Evolutionary conservation across 2,797 vertebrate species (phyloP).

Genomic region (Leptoclinus maculatus): DNA sequence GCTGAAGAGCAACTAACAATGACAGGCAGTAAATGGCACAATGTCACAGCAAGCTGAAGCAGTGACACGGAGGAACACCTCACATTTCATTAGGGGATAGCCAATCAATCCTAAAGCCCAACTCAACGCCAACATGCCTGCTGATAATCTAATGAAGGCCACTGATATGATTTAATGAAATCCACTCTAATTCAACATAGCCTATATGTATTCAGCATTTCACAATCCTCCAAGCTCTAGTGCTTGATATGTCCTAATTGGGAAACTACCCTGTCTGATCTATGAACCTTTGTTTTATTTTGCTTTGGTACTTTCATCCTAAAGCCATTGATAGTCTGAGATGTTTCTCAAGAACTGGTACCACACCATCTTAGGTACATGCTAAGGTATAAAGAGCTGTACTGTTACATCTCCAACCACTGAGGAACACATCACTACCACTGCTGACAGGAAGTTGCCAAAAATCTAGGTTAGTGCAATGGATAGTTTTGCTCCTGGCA

Average conservation of each 20-base stretch:
- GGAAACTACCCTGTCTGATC: neutral
- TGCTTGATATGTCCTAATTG: neutral
- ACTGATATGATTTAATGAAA: conserved; percentile 63
- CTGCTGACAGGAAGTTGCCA: conserved; percentile 50
- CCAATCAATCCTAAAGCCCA: conserved; percentile 53
- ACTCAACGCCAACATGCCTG: conserved; percentile 29
- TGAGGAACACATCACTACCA: conserved; percentile 34
- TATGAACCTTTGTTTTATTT: neutral
- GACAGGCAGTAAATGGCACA: conserved; percentile 41
- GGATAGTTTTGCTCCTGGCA: conserved; percentile 72
- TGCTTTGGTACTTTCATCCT: neutral
- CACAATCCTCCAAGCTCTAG: conserved; percentile 7
- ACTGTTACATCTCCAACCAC: conserved; percentile 21
- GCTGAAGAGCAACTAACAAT: conserved; percentile 29
- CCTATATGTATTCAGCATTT: conserved; percentile 44
- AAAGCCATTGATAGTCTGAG: neutral
- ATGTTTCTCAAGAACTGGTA: neutral
- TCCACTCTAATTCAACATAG: conserved; percentile 52
- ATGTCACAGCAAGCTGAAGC: conserved; percentile 9
- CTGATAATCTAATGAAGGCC: conserved; percentile 59
- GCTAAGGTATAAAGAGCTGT: neutral
- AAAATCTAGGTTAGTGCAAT: conserved; percentile 60
- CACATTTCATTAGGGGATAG: conserved; percentile 53
- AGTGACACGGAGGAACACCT: conserved; percentile 51
- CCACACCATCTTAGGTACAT: neutral